Percentiles rank a stretch among this genome's conserved stretches.
Evolutionary conservation across 2,113 vertebrate genomes (phyloP).

Genomic region (Sclerurus mexicanus): DNA sequence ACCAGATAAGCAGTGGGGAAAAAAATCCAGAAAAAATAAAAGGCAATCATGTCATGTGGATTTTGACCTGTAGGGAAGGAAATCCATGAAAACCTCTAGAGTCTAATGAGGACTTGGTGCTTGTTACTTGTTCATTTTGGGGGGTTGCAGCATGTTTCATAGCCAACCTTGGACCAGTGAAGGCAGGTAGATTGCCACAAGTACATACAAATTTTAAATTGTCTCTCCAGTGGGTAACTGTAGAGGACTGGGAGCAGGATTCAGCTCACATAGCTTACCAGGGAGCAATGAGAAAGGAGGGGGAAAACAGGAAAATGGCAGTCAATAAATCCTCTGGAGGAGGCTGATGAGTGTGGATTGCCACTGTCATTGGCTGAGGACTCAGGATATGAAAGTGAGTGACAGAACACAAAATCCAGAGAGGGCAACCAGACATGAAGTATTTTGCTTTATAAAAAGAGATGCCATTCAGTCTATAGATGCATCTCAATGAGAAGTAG

Average conservation of each 20-base stretch:
- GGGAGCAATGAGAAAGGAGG: not conserved
- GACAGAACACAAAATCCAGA: not conserved
- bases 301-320: not conserved
- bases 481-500: not conserved
- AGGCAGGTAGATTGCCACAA: not conserved
- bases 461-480: not conserved
- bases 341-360: not conserved
- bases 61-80: not conserved
- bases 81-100: not conserved
- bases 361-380: not conserved
- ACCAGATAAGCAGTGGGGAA: not conserved
- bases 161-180: not conserved
- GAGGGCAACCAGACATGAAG: not conserved
- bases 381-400: not conserved
- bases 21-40: not conserved
- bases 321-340: not conserved
- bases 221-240: not conserved
- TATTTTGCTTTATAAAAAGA: not conserved
- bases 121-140: not conserved
- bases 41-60: accelerated
- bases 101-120: not conserved
- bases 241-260: not conserved
- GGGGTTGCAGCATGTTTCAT: not conserved
- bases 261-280: not conserved
- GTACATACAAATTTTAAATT: accelerated